Evolutionary conservation across 2,113 vertebrate genomes (phyloP).

Genomic region (Hemicordylus capensis): DNA sequence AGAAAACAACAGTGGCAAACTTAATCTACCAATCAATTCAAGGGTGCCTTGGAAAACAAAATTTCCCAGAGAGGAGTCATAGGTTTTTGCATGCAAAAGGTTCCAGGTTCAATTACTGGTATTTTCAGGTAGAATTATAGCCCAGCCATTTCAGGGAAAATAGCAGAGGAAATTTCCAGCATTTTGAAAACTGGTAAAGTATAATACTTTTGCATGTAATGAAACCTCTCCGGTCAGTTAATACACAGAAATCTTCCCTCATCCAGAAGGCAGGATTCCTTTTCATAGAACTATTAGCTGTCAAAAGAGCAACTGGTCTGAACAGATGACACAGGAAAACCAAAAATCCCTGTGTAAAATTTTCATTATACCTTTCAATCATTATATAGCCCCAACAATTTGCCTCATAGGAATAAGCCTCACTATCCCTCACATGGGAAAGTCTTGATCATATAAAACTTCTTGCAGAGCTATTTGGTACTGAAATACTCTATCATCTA

Average conservation of each 20-base stretch:
- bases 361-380: neutral
- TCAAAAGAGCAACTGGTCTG: conserved; percentile 1
- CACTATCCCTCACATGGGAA: neutral
- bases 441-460: neutral
- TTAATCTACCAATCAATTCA: no score
- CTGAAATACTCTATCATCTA: neutral
- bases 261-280: neutral
- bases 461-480: neutral
- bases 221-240: fast-evolving
- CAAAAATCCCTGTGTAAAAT: neutral
- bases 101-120: no score
- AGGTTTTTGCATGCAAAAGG: no score
- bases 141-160: no score
- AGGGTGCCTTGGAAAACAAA: no score
- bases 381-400: neutral
- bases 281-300: neutral
- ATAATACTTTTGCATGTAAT: neutral
- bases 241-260: fast-evolving
- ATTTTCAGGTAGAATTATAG: no score
- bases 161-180: no score
- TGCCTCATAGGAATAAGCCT: fast-evolving
- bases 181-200: no score
- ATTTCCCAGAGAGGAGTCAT: no score
- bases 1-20: no score
- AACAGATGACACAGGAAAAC: neutral